Evolutionary conservation across 1,140 invertebrate genomes (phyloP), one percentile per base, ranked within the genome.

Genomic region (Zaprionus gabonicus): DNA sequence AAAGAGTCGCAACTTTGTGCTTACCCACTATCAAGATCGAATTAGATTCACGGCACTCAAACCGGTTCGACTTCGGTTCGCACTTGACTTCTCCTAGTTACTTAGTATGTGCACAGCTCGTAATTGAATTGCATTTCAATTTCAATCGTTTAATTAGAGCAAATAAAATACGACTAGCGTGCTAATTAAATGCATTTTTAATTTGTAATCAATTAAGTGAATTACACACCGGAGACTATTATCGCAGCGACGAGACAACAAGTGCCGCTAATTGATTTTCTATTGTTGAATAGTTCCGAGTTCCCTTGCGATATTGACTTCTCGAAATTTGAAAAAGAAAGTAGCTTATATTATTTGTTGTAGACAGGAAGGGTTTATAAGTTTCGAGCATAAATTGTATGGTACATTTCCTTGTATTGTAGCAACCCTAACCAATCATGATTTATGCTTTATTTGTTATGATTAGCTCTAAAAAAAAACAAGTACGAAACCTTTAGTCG

Each of bases 151-250:
- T 76, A 76, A 76, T 76, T 65, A 76, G 60, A 59, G 68, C 60
- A 65, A 71, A 76, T 76, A 71, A 60, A 76, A 71, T 71, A 60
- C 68, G 53, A 65, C 60, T 60, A 76, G 60, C 68, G 60, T 76
- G 73, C 73, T 76, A 76, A 76, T 76, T 76, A 76, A 76, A 76
- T 76, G 73, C 59, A 76, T 76, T 76, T 71, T 76, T 76, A 76
- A 76, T 76, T 76, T 71, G 73, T 70, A 76, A 76, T 76, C 73
- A 71, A 76, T 76, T 76, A 76, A 76, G 44, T 53, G 60, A 55
- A 71, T 76, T 76, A 71, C 60, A 58, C 68, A 59, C 34, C 73
- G 64, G n/a, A 46, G 25, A 58, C 3, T 36, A 71, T 53, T 55
- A 20, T 46, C 41, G 41, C 56, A 1, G 23, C 31, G 7, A 20